Evolutionary conservation across 2,888 invertebrate genomes (phyloP).

Genomic region (Dryobotodes eremita): DNA sequence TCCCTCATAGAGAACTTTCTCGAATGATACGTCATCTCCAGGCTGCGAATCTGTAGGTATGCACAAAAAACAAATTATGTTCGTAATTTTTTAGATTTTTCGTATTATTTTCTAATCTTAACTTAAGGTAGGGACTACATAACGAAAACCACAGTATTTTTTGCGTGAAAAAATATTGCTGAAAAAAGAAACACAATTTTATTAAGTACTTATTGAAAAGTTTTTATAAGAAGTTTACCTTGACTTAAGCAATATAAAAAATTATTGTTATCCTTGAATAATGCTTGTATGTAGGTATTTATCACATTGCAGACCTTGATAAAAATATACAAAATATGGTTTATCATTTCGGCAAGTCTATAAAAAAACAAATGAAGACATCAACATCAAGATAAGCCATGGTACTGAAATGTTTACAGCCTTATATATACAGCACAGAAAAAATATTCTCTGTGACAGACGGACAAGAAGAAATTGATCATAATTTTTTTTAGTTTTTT

Average conservation of each 20-base stretch:
- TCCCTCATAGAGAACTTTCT: slow-evolving; percentile 80
- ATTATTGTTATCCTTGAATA: background rate
- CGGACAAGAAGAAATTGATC: background rate
- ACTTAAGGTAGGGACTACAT: slow-evolving; percentile 32
- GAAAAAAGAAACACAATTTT: slow-evolving; percentile 15
- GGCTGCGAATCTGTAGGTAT: slow-evolving; percentile 62
- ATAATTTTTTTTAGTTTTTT: too few relatives aligned
- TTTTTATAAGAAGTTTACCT: background rate
- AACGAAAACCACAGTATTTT: slow-evolving; percentile 76
- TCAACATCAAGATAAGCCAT: background rate
- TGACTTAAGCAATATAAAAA: background rate
- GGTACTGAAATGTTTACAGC: background rate
- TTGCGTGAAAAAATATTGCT: background rate
- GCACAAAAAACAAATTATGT: background rate
- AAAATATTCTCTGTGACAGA: background rate
- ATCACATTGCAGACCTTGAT: background rate
- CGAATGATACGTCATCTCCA: slow-evolving; percentile 72
- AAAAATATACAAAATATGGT: background rate
- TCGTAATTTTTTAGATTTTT: background rate
- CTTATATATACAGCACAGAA: background rate
- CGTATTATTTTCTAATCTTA: background rate
- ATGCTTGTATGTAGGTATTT: background rate
- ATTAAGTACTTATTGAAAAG: background rate
- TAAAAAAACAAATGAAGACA: background rate
- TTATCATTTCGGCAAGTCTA: slow-evolving; percentile 9